Base-by-base conservation (phyloP, 2,797 vertebrate species). In the Enteromius radiatus region DNA sequence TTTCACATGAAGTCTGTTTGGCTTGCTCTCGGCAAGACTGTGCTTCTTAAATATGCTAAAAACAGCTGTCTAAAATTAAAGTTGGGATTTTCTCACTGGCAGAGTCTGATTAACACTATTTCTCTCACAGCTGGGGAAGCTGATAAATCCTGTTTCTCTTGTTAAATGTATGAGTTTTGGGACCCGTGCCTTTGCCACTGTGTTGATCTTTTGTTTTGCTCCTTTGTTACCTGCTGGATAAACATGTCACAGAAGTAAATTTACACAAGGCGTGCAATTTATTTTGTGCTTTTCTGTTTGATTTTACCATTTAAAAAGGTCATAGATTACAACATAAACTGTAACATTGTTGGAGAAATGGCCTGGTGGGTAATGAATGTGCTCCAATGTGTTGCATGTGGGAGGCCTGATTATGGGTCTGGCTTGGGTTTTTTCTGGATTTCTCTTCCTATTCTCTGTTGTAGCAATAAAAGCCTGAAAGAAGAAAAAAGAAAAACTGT, bases 21-120 rank as follows among this genome's bases (percentile, higher is more conserved):
- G 73, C 78, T 59, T 81, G 75, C 68, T 79, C 28, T 73, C 74
- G 80, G 80, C 47, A 79, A 45, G 47, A 78, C 71, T 31, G 41
- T 64, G 61, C 47, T 78, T 47, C 41, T 71, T 33, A 65, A 73
- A 67, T 38, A 65, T 73, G 70, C 70, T 68, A 67, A 47, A 82
- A 82, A 68, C 78, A 65, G 64, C 78, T 81, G 65, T 77, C 73
- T 76, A 67, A 77, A 85, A 85, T 85, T 70, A 81, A 43, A 81
- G 65, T 77, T 63, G 23, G 80, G 71, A 76, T 82, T 82, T 82
- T 82, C 59, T 75, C 70, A 41, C 70, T 82, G 61, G 59, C 33
- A 54, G n/a, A 81, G 45, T 76, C 61, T 82, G 80, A 82, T 82
- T 82, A 75, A 82, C 71, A 67, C 71, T 43, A 11, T 82, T 67